phyloP scores from a whole-genome alignment of 2,888 invertebrate genomes.

The Pseudanteris insignis region DNA sequence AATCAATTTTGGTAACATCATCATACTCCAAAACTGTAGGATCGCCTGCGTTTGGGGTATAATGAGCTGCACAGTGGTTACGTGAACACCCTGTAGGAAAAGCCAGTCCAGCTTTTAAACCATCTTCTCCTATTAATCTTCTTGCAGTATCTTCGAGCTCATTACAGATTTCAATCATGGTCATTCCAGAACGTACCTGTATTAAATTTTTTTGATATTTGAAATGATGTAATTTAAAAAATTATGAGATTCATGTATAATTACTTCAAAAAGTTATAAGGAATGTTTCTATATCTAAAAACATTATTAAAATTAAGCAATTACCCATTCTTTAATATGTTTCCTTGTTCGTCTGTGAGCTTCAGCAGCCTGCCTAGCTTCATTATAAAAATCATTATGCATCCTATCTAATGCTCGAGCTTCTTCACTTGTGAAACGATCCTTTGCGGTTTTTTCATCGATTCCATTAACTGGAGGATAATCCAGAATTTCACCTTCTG shows the following conservation, averaged over 20 bases:
- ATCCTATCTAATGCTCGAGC: slow-evolving; percentile 90
- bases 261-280: not conserved
- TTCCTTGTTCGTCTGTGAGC: slow-evolving; percentile 94
- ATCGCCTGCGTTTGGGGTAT: slow-evolving; percentile 99
- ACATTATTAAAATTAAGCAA: no score
- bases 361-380: slow-evolving; percentile 95
- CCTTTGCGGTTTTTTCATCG: slow-evolving; percentile 86
- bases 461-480: slow-evolving; percentile 76
- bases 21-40: slow-evolving; percentile 92
- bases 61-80: slow-evolving; percentile 99
- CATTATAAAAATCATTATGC: slow-evolving; percentile 93
- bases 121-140: slow-evolving; percentile 92
- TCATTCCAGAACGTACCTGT: slow-evolving; percentile 93
- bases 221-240: not conserved
- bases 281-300: no score
- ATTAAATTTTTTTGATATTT: no score
- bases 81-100: slow-evolving; percentile 99
- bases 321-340: slow-evolving; percentile 86
- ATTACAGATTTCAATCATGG: slow-evolving; percentile 98
- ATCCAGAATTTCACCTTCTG: slow-evolving; percentile 89
- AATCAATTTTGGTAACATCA: slow-evolving; percentile 99
- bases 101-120: slow-evolving; percentile 90
- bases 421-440: slow-evolving; percentile 85
- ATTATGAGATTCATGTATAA: not conserved
- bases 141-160: slow-evolving; percentile 93